phyloP scores from a whole-genome alignment of 2,113 vertebrate genomes.

The Zonotrichia leucophrys region DNA sequence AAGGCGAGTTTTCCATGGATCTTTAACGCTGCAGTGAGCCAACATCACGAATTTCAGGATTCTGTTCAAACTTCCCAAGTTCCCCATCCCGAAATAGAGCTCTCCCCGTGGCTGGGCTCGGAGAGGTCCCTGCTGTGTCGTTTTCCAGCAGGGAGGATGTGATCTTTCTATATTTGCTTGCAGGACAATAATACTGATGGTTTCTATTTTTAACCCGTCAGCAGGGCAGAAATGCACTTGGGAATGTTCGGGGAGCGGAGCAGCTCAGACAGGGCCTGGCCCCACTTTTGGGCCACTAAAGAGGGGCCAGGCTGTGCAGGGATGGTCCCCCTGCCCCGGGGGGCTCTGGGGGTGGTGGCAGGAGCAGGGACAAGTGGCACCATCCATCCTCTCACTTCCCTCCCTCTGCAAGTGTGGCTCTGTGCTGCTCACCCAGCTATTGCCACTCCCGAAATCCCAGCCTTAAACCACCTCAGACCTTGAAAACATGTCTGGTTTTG shows the following conservation, averaged over 20 bases:
- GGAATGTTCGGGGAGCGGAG: background rate
- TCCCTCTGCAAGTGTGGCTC: background rate
- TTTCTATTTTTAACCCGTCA: conserved; percentile 13
- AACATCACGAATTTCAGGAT: rapidly evolving
- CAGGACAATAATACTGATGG: background rate
- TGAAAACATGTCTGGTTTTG: rapidly evolving
- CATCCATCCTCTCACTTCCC: rapidly evolving
- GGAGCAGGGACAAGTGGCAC: background rate
- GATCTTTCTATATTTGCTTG: conserved; percentile 1
- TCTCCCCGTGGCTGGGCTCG: background rate
- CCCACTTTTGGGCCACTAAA: background rate
- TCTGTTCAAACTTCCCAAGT: background rate
- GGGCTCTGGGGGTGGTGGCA: background rate
- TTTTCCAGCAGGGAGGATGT: background rate
- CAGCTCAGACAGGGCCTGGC: background rate
- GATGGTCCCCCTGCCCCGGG: rapidly evolving
- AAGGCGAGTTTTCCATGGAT: background rate
- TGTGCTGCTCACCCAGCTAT: background rate
- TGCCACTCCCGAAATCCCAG: background rate
- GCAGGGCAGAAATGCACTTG: background rate
- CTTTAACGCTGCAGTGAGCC: background rate
- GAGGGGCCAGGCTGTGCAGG: background rate
- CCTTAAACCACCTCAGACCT: background rate
- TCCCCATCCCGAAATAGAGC: background rate
- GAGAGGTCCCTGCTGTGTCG: background rate